A percentile compares a stretch with the other conserved stretches of the same genome.
phyloP scores from a whole-genome alignment of 2,797 vertebrate genomes.

The Glossophaga mutica region DNA sequence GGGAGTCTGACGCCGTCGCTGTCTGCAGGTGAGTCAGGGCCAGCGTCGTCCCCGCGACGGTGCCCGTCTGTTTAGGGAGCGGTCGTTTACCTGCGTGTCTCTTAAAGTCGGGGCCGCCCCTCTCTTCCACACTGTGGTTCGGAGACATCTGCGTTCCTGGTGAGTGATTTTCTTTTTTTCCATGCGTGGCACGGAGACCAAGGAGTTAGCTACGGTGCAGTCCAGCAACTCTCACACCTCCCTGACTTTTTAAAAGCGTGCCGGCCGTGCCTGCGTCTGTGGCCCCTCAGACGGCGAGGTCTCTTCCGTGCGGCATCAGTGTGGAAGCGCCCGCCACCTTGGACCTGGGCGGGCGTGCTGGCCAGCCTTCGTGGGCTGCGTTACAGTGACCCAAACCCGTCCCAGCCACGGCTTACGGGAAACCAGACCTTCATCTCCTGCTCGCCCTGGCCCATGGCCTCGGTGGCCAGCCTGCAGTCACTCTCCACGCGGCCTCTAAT shows the following conservation, averaged over 20 bases:
- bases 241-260: background rate
- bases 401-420: no score
- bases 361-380: no score
- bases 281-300: no score
- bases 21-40: background rate
- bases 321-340: no score
- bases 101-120: background rate
- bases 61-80: background rate
- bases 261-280: no score
- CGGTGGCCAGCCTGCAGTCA: background rate
- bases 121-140: background rate
- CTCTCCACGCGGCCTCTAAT: background rate
- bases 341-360: no score
- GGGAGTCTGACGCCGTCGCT: no score
- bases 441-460: fast-evolving
- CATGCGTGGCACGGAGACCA: background rate
- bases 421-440: no score
- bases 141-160: background rate
- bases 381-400: no score
- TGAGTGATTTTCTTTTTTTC: background rate
- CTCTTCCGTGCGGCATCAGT: no score
- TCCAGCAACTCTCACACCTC: background rate
- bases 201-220: no score
- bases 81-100: fast-evolving
- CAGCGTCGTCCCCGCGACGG: background rate